Conservation (phyloP, 2,797 vertebrate genomes). For the Euthynnus affinis region DNA sequence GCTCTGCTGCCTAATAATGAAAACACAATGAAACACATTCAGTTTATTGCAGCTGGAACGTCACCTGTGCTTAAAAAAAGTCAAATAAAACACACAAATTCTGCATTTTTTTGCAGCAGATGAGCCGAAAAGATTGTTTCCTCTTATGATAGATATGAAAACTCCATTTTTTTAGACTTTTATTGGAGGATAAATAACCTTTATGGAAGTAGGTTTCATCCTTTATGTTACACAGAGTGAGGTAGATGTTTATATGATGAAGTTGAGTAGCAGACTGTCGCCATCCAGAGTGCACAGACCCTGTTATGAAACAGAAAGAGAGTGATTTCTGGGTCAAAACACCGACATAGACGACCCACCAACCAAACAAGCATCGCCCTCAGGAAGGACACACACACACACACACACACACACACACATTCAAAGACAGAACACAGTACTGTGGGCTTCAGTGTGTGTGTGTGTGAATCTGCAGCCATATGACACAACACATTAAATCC, state of each 20-base stretch:
- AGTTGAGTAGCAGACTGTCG: neutral
- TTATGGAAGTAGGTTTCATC: neutral
- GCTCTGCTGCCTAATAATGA: neutral
- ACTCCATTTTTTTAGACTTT: neutral
- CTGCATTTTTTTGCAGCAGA: neutral
- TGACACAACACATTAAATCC: neutral
- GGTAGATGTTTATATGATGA: neutral
- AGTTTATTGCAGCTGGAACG: too few species aligned
- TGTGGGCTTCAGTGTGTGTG: neutral
- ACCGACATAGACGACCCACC: constrained; percentile 38
- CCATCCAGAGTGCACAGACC: neutral
- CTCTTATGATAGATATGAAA: neutral
- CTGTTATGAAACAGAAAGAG: constrained; percentile 15
- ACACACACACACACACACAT: neutral
- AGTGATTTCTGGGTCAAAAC: constrained; percentile 66
- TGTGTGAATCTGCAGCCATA: constrained; percentile 5
- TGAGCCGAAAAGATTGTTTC: too few species aligned
- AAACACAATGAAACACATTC: neutral
- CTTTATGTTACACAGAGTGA: neutral
- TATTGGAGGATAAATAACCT: neutral
- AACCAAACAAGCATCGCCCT: constrained; percentile 38
- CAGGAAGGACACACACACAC: constrained; percentile 52
- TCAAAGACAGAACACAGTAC: neutral
- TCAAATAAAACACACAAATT: neutral
- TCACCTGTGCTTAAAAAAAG: too few species aligned